A percentile compares a stretch with the other conserved stretches of the same genome.
phyloP scores from a whole-genome alignment of 2,888 invertebrate species.

The Anthophora plumipes region DNA sequence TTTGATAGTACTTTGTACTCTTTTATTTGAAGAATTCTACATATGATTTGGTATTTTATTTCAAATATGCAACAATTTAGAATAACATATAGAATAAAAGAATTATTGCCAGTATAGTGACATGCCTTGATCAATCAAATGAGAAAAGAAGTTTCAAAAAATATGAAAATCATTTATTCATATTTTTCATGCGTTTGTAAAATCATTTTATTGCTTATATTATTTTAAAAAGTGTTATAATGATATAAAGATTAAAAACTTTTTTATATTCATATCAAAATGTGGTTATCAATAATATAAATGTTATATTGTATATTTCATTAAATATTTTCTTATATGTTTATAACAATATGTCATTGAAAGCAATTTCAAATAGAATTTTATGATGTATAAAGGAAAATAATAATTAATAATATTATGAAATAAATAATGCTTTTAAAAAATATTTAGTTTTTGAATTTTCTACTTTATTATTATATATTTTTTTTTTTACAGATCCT shows the following conservation, averaged over 20 bases:
- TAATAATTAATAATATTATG: too few species aligned
- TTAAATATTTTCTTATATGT: too few species aligned
- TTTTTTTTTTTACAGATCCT: conserved; percentile 73
- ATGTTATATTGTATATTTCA: too few species aligned
- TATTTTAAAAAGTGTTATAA: background rate
- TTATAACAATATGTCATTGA: too few species aligned
- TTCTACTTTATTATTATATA: background rate
- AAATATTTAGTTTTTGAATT: background rate
- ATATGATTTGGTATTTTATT: background rate
- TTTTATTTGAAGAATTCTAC: background rate
- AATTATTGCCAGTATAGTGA: background rate
- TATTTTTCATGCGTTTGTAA: background rate
- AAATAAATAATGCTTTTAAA: background rate
- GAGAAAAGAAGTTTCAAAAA: background rate
- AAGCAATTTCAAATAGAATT: too few species aligned
- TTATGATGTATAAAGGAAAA: too few species aligned
- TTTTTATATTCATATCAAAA: too few species aligned
- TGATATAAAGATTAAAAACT: background rate
- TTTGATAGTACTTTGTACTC: background rate
- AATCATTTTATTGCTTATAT: background rate
- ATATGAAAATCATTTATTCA: background rate
- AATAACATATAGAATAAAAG: too few species aligned
- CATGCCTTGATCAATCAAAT: background rate
- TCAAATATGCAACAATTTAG: background rate
- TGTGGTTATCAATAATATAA: too few species aligned